These are phyloP conservation scores for Hyaena hyaena DNA, from an alignment of 2,113 vertebrate genomes.

Conservation along the genomic window DNA sequence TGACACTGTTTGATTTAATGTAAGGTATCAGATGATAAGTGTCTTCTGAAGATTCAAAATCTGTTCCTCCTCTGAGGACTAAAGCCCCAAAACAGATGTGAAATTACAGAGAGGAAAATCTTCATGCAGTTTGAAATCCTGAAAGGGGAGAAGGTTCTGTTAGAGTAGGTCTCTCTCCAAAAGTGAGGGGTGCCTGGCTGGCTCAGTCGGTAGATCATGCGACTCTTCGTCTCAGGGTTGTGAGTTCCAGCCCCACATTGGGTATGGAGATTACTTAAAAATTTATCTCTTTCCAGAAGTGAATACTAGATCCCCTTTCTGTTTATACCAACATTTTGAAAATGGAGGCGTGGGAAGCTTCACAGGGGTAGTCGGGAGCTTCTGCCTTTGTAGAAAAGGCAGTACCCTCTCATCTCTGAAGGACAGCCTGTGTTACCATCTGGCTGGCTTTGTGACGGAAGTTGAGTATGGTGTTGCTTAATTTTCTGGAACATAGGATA, in stretches of 20 bases:
- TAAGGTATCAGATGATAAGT: not conserved
- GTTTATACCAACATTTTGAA: slow-evolving; percentile 79
- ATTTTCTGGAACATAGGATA: slow-evolving; percentile 75
- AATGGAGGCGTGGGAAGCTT: slow-evolving; percentile 68
- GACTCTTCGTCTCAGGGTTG: not conserved
- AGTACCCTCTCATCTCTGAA: slow-evolving; percentile 80
- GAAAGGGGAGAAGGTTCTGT: slow-evolving; percentile 76
- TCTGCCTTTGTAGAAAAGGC: slow-evolving; percentile 81
- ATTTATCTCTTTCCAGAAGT: slow-evolving; percentile 66
- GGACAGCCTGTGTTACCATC: slow-evolving; percentile 77
- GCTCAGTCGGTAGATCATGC: not conserved
- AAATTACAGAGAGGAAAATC: slow-evolving; percentile 80
- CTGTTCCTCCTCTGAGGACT: not conserved
- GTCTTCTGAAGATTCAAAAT: not conserved
- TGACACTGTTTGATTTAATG: not conserved
- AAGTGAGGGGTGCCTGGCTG: not conserved
- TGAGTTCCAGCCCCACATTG: not conserved
- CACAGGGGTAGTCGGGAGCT: slow-evolving; percentile 70
- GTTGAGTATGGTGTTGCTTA: slow-evolving; percentile 80
- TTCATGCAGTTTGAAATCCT: slow-evolving; percentile 76
- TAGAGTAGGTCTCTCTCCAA: slow-evolving; percentile 67
- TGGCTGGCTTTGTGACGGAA: slow-evolving; percentile 78
- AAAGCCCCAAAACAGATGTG: slow-evolving; percentile 73
- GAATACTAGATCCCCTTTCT: slow-evolving; percentile 76
- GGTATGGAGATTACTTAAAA: not conserved